phyloP scores from a whole-genome alignment of 2,888 invertebrate species.

The Chymomyza caudatula region DNA sequence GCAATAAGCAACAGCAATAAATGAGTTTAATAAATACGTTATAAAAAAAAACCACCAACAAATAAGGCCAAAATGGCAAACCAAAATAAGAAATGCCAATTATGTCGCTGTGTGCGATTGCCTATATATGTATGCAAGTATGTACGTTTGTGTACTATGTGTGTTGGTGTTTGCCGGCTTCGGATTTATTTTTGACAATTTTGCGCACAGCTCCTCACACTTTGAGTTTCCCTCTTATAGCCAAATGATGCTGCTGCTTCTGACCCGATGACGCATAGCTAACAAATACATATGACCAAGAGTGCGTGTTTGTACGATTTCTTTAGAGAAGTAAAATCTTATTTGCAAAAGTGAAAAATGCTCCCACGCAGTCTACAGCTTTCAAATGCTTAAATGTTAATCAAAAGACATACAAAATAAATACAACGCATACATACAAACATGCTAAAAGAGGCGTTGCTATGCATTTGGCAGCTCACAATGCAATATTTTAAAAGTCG shows the following conservation, averaged over 20 bases:
- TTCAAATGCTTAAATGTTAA: constrained; percentile 45
- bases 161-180: constrained; percentile 57
- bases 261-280: constrained; percentile 53
- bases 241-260: constrained; percentile 43
- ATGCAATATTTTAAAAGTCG: constrained; percentile 42
- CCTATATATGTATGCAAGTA: constrained; percentile 7
- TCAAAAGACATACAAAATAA: no score
- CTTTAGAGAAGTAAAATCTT: constrained; percentile 32
- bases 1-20: constrained; percentile 64
- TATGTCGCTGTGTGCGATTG: neutral
- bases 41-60: constrained; percentile 6
- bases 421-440: neutral
- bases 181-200: constrained; percentile 58
- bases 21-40: neutral
- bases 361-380: constrained; percentile 53
- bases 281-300: constrained; percentile 22
- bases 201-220: constrained; percentile 28
- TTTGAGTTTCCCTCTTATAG: constrained; percentile 19
- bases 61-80: constrained; percentile 43
- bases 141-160: no score
- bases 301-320: constrained; percentile 23
- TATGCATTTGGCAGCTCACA: constrained; percentile 21
- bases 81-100: constrained; percentile 10
- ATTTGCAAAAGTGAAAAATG: constrained; percentile 56
- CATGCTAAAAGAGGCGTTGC: constrained; percentile 18